phyloP scores from a whole-genome alignment of 1,140 invertebrate genomes.

The Lamellibrachia luymesi region DNA sequence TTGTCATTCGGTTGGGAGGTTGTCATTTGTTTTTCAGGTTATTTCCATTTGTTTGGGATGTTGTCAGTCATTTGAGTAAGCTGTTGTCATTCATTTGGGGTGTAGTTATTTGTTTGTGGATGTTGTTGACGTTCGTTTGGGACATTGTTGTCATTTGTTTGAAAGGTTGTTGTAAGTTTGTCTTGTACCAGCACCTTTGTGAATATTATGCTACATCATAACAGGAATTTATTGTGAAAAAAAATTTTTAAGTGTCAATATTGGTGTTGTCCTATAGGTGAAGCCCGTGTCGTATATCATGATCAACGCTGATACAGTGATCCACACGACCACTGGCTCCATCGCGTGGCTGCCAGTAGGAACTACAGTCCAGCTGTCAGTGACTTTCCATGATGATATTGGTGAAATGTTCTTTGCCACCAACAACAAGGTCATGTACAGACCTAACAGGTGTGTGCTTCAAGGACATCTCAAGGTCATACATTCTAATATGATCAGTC shows the following conservation, averaged over 20 bases:
- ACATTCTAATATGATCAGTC: not conserved
- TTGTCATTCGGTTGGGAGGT: no score
- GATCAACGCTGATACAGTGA: slow-evolving; percentile 49
- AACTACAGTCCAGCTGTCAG: slow-evolving; percentile 48
- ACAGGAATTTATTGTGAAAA: slow-evolving; percentile 4
- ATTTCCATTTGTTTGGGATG: no score
- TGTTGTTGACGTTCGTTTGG: no score
- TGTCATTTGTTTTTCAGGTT: no score
- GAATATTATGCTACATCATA: not conserved
- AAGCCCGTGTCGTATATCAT: slow-evolving; percentile 59
- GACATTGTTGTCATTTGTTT: no score
- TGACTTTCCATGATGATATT: slow-evolving; percentile 59
- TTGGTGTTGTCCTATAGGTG: slow-evolving; percentile 45
- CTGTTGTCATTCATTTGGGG: no score
- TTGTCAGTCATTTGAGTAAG: no score
- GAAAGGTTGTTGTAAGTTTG: no score
- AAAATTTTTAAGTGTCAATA: not conserved
- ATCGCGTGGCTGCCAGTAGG: slow-evolving; percentile 56
- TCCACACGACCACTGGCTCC: slow-evolving; percentile 39
- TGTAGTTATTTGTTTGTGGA: no score
- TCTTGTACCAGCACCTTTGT: no score
- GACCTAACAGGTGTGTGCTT: slow-evolving; percentile 52
- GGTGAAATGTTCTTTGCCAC: slow-evolving; percentile 57
- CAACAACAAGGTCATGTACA: slow-evolving; percentile 49
- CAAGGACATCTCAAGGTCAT: not conserved